Evolutionary conservation across 2,113 vertebrate species (phyloP).

Genomic region (Bos taurus): DNA sequence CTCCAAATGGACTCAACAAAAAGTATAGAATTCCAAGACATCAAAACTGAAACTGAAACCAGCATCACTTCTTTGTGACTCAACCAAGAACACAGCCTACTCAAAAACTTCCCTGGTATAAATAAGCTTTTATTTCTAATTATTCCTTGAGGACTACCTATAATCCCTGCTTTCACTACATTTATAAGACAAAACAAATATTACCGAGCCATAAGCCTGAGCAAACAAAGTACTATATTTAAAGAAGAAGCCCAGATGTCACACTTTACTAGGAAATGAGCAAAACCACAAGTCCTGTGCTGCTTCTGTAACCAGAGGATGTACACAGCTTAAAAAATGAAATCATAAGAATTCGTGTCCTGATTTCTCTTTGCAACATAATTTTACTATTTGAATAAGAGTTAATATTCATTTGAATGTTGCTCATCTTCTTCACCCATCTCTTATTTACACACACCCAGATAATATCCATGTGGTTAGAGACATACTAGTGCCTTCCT

Average conservation of each 20-base stretch:
- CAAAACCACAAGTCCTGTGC: neutral
- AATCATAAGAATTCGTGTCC: slow-evolving; percentile 41
- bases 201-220: neutral
- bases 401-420: slow-evolving; percentile 56
- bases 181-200: slow-evolving; percentile 65
- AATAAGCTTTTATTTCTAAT: slow-evolving; percentile 67
- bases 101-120: slow-evolving; percentile 29
- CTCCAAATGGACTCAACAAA: slow-evolving; percentile 24
- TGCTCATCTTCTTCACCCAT: neutral
- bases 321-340: neutral
- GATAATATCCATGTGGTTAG: neutral
- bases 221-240: slow-evolving; percentile 53
- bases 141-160: slow-evolving; percentile 65
- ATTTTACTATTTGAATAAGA: slow-evolving; percentile 30
- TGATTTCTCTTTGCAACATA: neutral
- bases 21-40: neutral
- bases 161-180: slow-evolving; percentile 33
- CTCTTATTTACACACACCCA: slow-evolving; percentile 38
- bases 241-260: slow-evolving; percentile 30
- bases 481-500: neutral
- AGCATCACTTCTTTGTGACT: neutral
- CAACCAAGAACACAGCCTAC: slow-evolving; percentile 2
- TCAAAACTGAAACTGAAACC: slow-evolving; percentile 48
- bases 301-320: neutral
- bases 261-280: slow-evolving; percentile 7